Conservation (phyloP, 2,888 invertebrate species). For the Nesidiocoris tenuis region DNA sequence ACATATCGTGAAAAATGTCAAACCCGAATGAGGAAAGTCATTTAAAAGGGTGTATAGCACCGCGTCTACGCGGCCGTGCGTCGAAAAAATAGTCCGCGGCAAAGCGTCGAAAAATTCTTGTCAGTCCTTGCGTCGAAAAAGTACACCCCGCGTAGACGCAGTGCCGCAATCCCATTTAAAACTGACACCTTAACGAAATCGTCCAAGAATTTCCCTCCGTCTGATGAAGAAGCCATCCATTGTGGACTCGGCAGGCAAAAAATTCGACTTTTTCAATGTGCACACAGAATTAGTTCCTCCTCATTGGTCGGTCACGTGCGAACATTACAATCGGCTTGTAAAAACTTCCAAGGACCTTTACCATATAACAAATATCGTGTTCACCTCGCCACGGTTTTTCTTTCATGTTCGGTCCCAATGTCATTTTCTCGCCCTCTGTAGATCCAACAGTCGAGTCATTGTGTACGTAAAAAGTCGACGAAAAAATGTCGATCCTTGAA, state of each 20-base stretch:
- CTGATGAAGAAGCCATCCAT: background rate
- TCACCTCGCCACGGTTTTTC: conserved; percentile 4
- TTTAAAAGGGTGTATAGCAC: too few species aligned
- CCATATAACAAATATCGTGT: background rate
- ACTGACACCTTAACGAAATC: too few species aligned
- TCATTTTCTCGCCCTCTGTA: background rate
- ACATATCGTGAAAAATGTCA: too few species aligned
- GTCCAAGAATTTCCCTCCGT: background rate
- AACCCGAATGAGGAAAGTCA: too few species aligned
- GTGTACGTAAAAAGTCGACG: background rate
- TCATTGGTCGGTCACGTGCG: conserved; percentile 4
- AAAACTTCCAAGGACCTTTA: background rate
- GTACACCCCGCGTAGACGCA: too few species aligned
- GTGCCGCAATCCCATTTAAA: too few species aligned
- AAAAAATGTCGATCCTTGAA: background rate
- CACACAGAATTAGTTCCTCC: conserved; percentile 22
- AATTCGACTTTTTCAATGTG: background rate
- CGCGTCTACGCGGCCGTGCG: too few species aligned
- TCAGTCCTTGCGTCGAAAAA: too few species aligned
- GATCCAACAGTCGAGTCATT: background rate
- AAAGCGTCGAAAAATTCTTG: too few species aligned
- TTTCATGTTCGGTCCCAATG: background rate
- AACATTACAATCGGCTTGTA: background rate
- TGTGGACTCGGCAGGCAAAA: background rate
- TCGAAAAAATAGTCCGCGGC: too few species aligned